Conservation (phyloP, 1,140 invertebrate genomes). For the Rhagoletis zephyria region DNA sequence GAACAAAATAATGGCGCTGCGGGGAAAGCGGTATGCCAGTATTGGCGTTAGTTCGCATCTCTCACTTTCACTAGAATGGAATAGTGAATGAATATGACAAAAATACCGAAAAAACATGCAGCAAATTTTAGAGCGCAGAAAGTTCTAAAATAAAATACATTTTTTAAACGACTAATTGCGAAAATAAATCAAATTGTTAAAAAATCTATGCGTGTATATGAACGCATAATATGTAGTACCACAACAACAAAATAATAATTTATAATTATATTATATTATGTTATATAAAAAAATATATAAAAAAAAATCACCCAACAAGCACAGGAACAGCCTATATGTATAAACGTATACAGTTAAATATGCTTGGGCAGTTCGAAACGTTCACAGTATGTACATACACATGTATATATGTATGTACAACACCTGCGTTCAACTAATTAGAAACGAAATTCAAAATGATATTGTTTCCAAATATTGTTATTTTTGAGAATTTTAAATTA, state of each 20-base stretch:
- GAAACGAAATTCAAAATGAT: no score
- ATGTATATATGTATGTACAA: no score
- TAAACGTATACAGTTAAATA: no score
- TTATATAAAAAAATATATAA: background rate
- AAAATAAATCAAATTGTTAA: conserved; percentile 45
- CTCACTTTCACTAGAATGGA: background rate
- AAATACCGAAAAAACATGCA: background rate
- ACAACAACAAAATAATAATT: background rate
- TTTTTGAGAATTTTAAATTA: no score
- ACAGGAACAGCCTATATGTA: background rate
- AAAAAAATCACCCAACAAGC: background rate
- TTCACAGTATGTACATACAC: no score
- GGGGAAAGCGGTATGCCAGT: background rate
- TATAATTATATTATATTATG: background rate
- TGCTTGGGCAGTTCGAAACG: no score
- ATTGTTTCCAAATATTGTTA: no score
- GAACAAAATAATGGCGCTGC: background rate
- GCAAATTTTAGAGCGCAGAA: background rate
- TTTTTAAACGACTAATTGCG: background rate
- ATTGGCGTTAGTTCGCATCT: background rate
- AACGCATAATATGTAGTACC: conserved; percentile 8
- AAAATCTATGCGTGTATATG: background rate
- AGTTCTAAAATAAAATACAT: background rate
- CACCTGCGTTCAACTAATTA: no score
- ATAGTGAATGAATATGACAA: no score